These are phyloP conservation scores for Pararge aegeria DNA, from an alignment of 1,140 invertebrate species.

Conservation along the genomic window DNA sequence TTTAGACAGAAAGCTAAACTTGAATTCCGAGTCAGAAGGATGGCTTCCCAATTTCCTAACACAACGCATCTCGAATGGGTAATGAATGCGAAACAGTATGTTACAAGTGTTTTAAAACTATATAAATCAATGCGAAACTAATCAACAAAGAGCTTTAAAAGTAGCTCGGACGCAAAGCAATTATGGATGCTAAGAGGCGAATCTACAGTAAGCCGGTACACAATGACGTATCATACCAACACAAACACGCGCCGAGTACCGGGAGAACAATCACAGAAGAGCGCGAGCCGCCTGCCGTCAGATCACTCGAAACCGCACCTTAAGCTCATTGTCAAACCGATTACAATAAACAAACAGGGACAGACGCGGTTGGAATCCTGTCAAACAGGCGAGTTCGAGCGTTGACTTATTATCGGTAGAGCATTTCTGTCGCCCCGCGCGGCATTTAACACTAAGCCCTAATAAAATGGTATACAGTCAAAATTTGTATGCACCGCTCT, in stretches of 20 bases:
- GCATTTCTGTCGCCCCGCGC: conserved; percentile 57
- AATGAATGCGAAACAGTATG: conserved; percentile 29
- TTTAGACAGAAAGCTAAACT: too few species aligned
- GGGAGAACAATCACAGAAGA: conserved; percentile 71
- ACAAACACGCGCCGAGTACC: conserved; percentile 69
- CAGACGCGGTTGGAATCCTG: conserved; percentile 79
- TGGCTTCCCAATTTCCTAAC: too few species aligned
- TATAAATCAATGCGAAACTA: conserved; percentile 56
- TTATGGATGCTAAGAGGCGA: conserved; percentile 74
- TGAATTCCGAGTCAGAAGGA: too few species aligned
- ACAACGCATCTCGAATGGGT: too few species aligned
- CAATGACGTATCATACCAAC: conserved; percentile 75
- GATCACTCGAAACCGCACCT: conserved; percentile 79
- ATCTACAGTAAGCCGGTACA: conserved; percentile 74
- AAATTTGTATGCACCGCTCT: conserved; percentile 22
- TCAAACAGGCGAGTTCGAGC: conserved; percentile 78
- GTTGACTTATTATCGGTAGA: conserved; percentile 79
- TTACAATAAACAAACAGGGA: conserved; percentile 79
- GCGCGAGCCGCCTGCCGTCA: conserved; percentile 59
- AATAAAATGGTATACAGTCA: conserved; percentile 25
- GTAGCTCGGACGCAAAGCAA: conserved; percentile 67
- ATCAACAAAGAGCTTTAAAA: conserved; percentile 69
- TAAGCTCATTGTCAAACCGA: conserved; percentile 79
- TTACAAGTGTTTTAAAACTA: conserved; percentile 37
- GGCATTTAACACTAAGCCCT: conserved; percentile 37